Base-by-base conservation (phyloP, 2,888 invertebrate genomes). In the Bedellia somnulentella region DNA sequence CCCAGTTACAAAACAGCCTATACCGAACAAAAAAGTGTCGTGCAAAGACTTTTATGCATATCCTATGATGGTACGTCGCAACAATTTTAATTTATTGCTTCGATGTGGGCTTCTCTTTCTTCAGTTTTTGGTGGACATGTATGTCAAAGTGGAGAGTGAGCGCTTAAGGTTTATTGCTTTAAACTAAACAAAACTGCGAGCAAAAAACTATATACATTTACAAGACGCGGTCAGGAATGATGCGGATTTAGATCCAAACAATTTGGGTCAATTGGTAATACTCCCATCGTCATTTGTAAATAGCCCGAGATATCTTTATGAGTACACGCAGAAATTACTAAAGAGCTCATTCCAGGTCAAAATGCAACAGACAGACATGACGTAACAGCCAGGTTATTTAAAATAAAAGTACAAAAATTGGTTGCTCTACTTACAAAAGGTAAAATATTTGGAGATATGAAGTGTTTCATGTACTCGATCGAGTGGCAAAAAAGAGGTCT, bases 101-200 rank as follows among this genome's bases (percentile, higher is more conserved):
- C 31, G 24, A 21, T 41, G 36, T 14, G 33, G 37, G 1, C 33
- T 38, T 10, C 35, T 54, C 5, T 39, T 40, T 14, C 42, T 43
- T 32, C 52, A 48, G 35, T 52, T 36, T 29, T 31, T 36, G 10
- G 48, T 47, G 4, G 50, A 49, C 33, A 36, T 40, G 37, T 52
- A 47, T 31, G 45, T 42, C 1, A 50, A 45, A 34, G 42, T 50
- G 4, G 49, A 57, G 35, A 43, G 40, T 9, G 50, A 55, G 30
- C 36, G 52, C 5, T 35, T 58, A 13, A 26, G 37, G 3, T 59
- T 32, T 31, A 40, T 50, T 8, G 32, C 46, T 4, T 35, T 38
- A 8, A 51, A 60, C 31, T 53, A 61, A 35, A 30, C 24, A 9
- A 38, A 51, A 24, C 34, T 52, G 29, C 21, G 41, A 32, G 31